Conservation (phyloP, 2,888 invertebrate species). For the Tubulanus polymorphus region DNA sequence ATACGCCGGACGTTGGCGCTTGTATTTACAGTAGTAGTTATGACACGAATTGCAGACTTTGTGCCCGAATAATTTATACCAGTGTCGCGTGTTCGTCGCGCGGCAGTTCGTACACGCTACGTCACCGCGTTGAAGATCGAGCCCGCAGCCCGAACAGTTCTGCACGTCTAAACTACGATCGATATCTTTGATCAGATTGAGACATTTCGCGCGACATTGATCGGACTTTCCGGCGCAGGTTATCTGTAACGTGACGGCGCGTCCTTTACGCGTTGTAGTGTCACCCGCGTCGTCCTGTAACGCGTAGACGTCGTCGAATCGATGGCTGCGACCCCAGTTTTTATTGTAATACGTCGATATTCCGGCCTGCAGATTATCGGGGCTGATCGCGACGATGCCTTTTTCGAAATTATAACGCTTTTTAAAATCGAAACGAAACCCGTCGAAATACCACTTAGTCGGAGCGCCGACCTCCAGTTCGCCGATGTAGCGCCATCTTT, state of each 20-base stretch:
- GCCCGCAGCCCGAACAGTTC: not conserved
- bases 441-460: not conserved
- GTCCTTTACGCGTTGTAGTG: no score
- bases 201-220: not conserved
- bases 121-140: not conserved
- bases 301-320: not conserved
- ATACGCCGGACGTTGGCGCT: not conserved
- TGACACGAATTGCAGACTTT: not conserved
- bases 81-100: not conserved
- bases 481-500: no score
- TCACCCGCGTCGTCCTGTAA: not conserved
- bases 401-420: not conserved
- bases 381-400: not conserved
- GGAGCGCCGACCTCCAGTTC: not conserved
- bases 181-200: not conserved
- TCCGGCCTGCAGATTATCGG: no score
- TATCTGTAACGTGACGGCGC: not conserved
- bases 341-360: not conserved
- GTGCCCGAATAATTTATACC: not conserved
- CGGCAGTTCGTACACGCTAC: not conserved
- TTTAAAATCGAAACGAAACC: not conserved
- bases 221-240: not conserved
- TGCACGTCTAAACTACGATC: not conserved
- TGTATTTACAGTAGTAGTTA: not conserved
- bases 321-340: not conserved